These are phyloP conservation scores for Apodemia zela DNA, from an alignment of 2,888 invertebrate genomes.

Conservation along the genomic window DNA sequence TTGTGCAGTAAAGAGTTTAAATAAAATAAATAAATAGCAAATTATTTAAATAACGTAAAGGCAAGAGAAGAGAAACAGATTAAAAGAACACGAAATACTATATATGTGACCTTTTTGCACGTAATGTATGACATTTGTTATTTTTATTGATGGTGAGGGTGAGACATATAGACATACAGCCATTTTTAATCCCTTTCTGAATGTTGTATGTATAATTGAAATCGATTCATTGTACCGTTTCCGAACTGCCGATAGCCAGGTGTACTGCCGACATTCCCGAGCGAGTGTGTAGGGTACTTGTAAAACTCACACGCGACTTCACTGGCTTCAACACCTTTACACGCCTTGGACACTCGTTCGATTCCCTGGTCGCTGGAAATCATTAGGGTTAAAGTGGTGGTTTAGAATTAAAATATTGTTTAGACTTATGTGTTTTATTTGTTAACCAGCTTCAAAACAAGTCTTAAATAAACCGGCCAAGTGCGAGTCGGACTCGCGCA, in stretches of 20 bases:
- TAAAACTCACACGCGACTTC: slow-evolving; percentile 51
- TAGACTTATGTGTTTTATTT: slow-evolving; percentile 45
- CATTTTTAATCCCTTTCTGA: slow-evolving; percentile 18
- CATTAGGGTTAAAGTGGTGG: slow-evolving; percentile 57
- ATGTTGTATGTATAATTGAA: slow-evolving; percentile 27
- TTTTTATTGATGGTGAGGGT: not conserved
- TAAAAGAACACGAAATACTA: too few relatives aligned
- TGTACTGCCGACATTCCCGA: slow-evolving; percentile 50
- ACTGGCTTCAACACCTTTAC: slow-evolving; percentile 66
- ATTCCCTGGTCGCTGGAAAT: slow-evolving; percentile 32
- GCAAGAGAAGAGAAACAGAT: too few relatives aligned
- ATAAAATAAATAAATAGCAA: too few relatives aligned
- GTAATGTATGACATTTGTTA: too few relatives aligned
- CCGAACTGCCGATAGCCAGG: slow-evolving; percentile 42
- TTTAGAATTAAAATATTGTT: slow-evolving; percentile 63
- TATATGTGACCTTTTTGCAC: not conserved
- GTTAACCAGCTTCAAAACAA: slow-evolving; percentile 18
- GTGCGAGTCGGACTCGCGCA: too few relatives aligned
- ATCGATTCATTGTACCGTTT: slow-evolving; percentile 23
- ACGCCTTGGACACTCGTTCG: slow-evolving; percentile 40
- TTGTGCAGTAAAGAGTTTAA: too few relatives aligned
- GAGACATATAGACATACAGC: not conserved
- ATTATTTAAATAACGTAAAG: too few relatives aligned
- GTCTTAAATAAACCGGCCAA: too few relatives aligned
- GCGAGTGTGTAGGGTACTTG: slow-evolving; percentile 42